phyloP scores from a whole-genome alignment of 2,113 vertebrate species.

The Centrocercus urophasianus region DNA sequence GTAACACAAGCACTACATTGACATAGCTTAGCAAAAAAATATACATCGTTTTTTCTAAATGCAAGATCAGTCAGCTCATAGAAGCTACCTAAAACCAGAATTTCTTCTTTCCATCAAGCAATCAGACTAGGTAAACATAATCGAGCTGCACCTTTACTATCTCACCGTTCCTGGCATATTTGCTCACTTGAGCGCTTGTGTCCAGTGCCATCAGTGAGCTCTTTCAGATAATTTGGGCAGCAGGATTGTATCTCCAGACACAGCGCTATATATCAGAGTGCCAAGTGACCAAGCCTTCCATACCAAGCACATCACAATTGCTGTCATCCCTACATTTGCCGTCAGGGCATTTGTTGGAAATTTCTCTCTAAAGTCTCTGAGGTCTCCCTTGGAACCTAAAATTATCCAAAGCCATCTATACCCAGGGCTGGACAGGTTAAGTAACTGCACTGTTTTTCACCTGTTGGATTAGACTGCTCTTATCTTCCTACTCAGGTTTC shows the following conservation, averaged over 20 bases:
- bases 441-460: background rate
- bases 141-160: background rate
- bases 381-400: background rate
- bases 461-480: background rate
- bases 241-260: background rate
- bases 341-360: accelerated
- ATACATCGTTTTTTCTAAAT: background rate
- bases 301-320: background rate
- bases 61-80: background rate
- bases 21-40: accelerated
- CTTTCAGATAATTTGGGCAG: background rate
- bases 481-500: background rate
- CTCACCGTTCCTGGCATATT: accelerated
- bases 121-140: background rate
- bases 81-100: background rate
- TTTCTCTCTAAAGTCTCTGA: background rate
- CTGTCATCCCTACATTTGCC: background rate
- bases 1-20: background rate
- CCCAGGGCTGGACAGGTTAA: background rate
- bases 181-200: background rate
- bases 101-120: background rate
- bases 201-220: background rate
- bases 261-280: background rate
- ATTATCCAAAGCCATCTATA: background rate
- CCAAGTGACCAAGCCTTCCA: background rate